These are phyloP conservation scores for Urophycis tenuis DNA, from an alignment of 2,797 vertebrate species.

Conservation along the genomic window DNA sequence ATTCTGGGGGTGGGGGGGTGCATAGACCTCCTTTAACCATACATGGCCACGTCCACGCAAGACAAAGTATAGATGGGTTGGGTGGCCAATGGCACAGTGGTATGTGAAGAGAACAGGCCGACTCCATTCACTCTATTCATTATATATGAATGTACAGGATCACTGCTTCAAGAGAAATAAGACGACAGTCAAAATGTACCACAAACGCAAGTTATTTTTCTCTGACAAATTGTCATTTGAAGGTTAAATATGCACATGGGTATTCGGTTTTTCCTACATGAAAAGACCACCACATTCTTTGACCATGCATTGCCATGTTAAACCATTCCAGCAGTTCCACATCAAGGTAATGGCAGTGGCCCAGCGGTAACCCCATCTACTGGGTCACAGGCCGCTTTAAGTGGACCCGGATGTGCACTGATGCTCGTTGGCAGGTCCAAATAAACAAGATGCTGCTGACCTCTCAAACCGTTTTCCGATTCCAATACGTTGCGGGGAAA, in stretches of 20 bases:
- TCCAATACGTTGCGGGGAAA: background rate
- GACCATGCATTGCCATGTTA: background rate
- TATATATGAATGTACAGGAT: background rate
- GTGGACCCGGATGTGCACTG: constrained; percentile 35
- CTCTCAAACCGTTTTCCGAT: background rate
- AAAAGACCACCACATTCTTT: background rate
- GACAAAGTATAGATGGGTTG: constrained; percentile 10
- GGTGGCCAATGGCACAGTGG: constrained; percentile 9
- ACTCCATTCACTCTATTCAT: background rate
- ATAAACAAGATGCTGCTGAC: constrained; percentile 32
- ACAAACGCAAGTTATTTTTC: background rate
- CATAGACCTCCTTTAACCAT: constrained; percentile 15
- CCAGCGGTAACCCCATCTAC: constrained; percentile 10
- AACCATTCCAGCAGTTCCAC: background rate
- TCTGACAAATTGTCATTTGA: background rate
- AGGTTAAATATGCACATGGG: background rate
- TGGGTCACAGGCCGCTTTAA: constrained; percentile 43
- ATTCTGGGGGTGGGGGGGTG: constrained; percentile 16
- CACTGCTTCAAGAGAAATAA: too few relatives aligned
- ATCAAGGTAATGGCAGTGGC: background rate
- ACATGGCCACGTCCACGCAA: constrained; percentile 27
- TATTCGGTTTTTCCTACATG: background rate
- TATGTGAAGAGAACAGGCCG: background rate
- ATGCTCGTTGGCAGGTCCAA: constrained; percentile 20
- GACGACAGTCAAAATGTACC: background rate